A percentile compares a stretch with the other conserved stretches of the same genome.
phyloP scores from a whole-genome alignment of 2,113 vertebrate genomes.

The Tragulus kanchil region DNA sequence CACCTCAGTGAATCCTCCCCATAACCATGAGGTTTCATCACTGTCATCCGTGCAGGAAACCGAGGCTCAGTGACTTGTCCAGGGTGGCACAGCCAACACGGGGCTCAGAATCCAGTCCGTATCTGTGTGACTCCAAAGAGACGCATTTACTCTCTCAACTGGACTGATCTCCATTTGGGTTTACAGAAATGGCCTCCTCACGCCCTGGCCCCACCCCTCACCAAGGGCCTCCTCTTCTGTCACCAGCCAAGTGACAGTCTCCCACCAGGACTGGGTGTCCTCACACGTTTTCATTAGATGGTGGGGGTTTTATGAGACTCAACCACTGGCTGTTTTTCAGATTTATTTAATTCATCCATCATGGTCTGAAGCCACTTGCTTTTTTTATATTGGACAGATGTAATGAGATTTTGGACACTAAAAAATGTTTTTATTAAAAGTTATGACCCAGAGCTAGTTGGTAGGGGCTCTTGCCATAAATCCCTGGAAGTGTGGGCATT shows the following conservation, averaged over 20 bases:
- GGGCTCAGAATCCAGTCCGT: neutral
- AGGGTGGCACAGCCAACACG: neutral
- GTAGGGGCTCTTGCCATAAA: conserved; percentile 80
- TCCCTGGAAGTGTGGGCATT: conserved; percentile 76
- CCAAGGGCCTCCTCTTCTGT: conserved; percentile 57
- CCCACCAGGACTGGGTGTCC: neutral
- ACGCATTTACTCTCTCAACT: neutral
- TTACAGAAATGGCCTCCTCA: neutral
- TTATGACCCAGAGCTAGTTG: conserved; percentile 84
- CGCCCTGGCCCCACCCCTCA: neutral
- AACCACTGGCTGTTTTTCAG: conserved; percentile 81
- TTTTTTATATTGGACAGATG: conserved; percentile 84
- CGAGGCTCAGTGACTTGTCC: neutral
- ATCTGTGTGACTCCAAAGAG: neutral
- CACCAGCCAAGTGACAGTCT: conserved; percentile 53
- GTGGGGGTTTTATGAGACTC: conserved; percentile 78
- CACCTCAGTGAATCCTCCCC: neutral
- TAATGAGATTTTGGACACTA: conserved; percentile 86
- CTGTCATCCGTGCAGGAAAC: neutral
- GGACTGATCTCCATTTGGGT: neutral
- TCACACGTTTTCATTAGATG: conserved; percentile 75
- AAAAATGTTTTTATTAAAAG: conserved; percentile 87
- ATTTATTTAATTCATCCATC: conserved; percentile 86
- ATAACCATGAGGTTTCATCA: neutral
- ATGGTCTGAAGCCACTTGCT: conserved; percentile 83